Evolutionary conservation across 2,888 invertebrate genomes (phyloP).

Genomic region (Cheilosia pagana): DNA sequence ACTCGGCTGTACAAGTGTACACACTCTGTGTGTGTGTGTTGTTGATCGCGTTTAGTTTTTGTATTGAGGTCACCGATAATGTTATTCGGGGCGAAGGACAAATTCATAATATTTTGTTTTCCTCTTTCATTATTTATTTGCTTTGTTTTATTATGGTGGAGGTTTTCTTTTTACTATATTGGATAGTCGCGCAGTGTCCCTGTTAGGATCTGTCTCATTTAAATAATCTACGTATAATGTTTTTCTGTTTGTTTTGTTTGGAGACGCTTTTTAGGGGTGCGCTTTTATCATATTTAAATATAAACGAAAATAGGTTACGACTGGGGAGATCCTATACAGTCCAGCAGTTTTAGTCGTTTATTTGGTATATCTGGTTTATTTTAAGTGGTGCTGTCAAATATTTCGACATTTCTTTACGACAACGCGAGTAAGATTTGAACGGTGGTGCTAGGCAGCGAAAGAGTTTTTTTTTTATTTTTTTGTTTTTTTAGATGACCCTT

Average conservation of each 20-base stretch:
- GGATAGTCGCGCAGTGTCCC: constrained; percentile 4
- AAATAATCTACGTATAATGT: constrained; percentile 6
- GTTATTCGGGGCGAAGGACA: constrained; percentile 45
- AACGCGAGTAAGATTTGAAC: too few species aligned
- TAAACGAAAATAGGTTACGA: background rate
- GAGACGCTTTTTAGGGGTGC: background rate
- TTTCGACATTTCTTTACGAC: constrained; percentile 51
- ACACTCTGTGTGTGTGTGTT: constrained; percentile 4
- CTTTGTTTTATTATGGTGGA: constrained; percentile 1
- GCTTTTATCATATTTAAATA: constrained; percentile 19
- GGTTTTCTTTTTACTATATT: constrained; percentile 4
- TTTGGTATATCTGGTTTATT: constrained; percentile 8
- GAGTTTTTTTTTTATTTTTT: too few species aligned
- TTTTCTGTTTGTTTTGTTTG: background rate
- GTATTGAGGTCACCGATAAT: constrained; percentile 54
- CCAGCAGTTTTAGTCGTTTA: background rate
- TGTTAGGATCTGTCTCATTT: constrained; percentile 30
- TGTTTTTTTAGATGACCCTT: too few species aligned
- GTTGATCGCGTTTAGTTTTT: constrained; percentile 32
- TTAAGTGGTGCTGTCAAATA: constrained; percentile 54
- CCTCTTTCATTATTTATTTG: constrained; percentile 33
- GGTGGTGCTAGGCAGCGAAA: too few species aligned
- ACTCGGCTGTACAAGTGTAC: background rate
- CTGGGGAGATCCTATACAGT: background rate
- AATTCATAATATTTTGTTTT: constrained; percentile 28